A percentile compares a stretch with the other conserved stretches of the same genome.
Conservation (phyloP, 37 sponge, comb jelly and placozoan genomes). For the Chondrilla cf. caribensis region DNA sequence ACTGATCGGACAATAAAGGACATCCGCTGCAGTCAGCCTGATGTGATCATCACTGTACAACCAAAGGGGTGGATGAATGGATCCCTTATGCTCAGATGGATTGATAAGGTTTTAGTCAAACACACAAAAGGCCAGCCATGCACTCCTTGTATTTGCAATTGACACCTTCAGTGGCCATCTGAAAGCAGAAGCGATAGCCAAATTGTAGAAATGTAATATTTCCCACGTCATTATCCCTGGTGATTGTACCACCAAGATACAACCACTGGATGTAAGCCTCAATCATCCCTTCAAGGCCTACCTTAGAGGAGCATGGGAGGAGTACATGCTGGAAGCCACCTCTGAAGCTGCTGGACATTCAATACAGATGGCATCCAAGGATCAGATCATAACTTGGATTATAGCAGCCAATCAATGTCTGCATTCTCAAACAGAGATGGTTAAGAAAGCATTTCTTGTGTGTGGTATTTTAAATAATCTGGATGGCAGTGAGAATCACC, state of each 20-base stretch:
- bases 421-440: not conserved
- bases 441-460: not conserved
- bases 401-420: not conserved
- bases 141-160: slow-evolving; percentile 11
- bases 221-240: slow-evolving; percentile 21
- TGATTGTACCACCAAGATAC: slow-evolving; percentile 45
- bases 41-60: not conserved
- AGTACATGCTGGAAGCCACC: not conserved
- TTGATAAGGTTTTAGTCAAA: not conserved
- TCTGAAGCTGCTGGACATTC: not conserved
- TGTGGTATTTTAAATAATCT: not conserved
- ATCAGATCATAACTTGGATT: not conserved
- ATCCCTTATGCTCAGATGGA: not conserved
- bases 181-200: not conserved
- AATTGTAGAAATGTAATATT: not conserved
- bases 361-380: not conserved
- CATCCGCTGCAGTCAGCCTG: not conserved
- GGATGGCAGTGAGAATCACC: not conserved
- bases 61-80: slow-evolving; percentile 19
- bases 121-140: slow-evolving; percentile 20
- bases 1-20: slow-evolving; percentile 1
- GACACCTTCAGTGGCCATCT: slow-evolving; percentile 22
- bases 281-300: slow-evolving; percentile 27
- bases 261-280: slow-evolving; percentile 26
- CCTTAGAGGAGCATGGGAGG: not conserved